phyloP scores from a whole-genome alignment of 2,797 vertebrate genomes.

The Kryptopterus vitreolus region DNA sequence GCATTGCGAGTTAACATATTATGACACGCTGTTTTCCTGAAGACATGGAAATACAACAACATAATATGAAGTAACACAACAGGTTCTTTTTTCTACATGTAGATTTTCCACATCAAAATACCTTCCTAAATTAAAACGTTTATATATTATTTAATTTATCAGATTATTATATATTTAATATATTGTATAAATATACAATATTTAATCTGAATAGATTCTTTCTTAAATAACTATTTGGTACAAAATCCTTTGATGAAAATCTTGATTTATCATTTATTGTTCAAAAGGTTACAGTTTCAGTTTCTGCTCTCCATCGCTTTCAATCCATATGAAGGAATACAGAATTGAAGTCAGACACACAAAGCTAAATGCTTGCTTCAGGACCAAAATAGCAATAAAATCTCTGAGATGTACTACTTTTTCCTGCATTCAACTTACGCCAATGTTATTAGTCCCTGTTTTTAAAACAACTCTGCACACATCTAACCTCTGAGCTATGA shows the following conservation, averaged over 20 bases:
- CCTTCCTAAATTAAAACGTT: neutral
- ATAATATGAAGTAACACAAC: neutral
- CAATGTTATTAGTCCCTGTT: conserved; percentile 54
- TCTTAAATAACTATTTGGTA: neutral
- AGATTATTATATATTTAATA: too few relatives aligned
- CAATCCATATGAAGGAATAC: conserved; percentile 24
- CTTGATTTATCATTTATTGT: conserved; percentile 9
- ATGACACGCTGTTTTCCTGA: neutral
- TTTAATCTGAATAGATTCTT: neutral
- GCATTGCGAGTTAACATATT: neutral
- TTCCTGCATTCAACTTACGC: conserved; percentile 39
- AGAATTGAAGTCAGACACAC: conserved; percentile 44
- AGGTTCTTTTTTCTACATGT: neutral
- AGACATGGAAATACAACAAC: neutral
- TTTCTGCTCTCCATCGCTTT: conserved; percentile 6
- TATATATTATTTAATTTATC: too few relatives aligned
- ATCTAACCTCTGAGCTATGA: conserved; percentile 63
- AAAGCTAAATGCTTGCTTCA: conserved; percentile 37
- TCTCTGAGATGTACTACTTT: conserved; percentile 46
- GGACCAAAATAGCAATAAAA: conserved; percentile 53
- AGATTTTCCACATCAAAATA: neutral
- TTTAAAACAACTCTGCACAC: conserved; percentile 55
- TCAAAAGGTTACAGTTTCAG: neutral
- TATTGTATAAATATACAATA: neutral
- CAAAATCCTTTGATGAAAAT: conserved; percentile 1